Evolutionary conservation across 2,888 invertebrate genomes (phyloP).

Genomic region (Busseola fusca): DNA sequence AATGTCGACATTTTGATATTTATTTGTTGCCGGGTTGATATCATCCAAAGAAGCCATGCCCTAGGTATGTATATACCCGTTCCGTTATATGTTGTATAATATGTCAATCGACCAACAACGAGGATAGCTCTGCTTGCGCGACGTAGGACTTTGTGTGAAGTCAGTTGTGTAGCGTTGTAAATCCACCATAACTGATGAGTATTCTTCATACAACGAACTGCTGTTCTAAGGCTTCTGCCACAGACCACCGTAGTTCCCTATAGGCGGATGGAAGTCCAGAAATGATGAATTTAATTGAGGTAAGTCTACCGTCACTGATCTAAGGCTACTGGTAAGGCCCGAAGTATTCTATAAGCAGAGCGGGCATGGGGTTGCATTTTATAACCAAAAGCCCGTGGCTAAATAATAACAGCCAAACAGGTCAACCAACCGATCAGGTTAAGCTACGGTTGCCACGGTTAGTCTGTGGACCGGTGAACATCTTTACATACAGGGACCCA

Average conservation of each 20-base stretch:
- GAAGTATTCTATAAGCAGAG: neutral
- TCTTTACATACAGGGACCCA: too few relatives aligned
- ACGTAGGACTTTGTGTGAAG: neutral
- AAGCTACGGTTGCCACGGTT: too few relatives aligned
- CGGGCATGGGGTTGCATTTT: neutral
- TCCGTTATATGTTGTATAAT: neutral
- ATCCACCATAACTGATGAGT: neutral
- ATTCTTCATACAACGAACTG: neutral
- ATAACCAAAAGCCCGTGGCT: too few relatives aligned
- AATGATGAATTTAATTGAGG: neutral
- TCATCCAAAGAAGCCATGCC: too few relatives aligned
- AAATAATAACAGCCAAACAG: too few relatives aligned
- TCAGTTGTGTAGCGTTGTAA: neutral
- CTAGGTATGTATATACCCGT: too few relatives aligned
- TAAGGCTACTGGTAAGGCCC: neutral
- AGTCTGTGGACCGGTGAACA: too few relatives aligned
- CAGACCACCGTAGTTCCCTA: conserved; percentile 97
- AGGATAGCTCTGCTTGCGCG: neutral
- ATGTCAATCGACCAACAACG: neutral
- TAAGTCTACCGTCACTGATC: neutral
- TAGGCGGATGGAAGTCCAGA: conserved; percentile 91
- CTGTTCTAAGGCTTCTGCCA: conserved; percentile 91
- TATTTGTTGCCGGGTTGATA: too few relatives aligned
- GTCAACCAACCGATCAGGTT: too few relatives aligned
- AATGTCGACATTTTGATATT: too few relatives aligned